Percentiles rank a stretch among this genome's conserved stretches.
Conservation (phyloP, 64 coral and sea anemone species). For the Pocillopora verrucosa region DNA sequence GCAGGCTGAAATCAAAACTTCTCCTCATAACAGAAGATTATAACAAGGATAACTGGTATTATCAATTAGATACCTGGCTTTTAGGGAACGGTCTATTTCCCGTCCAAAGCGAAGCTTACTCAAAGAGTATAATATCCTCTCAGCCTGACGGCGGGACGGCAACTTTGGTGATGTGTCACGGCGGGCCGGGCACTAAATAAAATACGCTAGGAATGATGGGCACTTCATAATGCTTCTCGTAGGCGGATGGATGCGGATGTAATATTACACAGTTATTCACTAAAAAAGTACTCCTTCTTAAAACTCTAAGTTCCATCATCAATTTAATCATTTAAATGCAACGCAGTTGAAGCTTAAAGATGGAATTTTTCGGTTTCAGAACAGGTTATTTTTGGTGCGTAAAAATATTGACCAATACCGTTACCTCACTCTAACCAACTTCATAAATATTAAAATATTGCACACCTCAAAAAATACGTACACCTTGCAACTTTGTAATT, state of each 20-base stretch:
- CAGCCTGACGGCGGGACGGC: not conserved
- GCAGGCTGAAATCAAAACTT: not conserved
- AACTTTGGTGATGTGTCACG: slow-evolving; percentile 14
- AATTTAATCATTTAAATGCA: not conserved
- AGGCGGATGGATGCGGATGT: not conserved
- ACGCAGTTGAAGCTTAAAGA: not conserved
- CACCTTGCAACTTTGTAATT: no score
- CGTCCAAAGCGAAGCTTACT: not conserved
- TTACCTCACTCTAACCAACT: not conserved
- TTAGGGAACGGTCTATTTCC: not conserved
- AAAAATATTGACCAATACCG: not conserved
- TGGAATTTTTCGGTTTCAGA: not conserved
- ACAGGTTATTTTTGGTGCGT: not conserved
- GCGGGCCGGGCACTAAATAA: not conserved
- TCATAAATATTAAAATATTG: no score
- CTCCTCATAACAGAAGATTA: not conserved
- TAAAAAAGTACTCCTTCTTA: not conserved
- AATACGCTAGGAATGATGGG: slow-evolving; percentile 30
- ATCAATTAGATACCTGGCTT: not conserved
- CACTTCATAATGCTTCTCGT: not conserved
- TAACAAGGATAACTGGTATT: not conserved
- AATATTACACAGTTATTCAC: not conserved
- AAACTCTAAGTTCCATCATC: not conserved
- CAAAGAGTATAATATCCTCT: not conserved
- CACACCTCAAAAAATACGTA: no score